Base-by-base conservation (phyloP, 2,888 invertebrate species). In the Apodemia mormo region DNA sequence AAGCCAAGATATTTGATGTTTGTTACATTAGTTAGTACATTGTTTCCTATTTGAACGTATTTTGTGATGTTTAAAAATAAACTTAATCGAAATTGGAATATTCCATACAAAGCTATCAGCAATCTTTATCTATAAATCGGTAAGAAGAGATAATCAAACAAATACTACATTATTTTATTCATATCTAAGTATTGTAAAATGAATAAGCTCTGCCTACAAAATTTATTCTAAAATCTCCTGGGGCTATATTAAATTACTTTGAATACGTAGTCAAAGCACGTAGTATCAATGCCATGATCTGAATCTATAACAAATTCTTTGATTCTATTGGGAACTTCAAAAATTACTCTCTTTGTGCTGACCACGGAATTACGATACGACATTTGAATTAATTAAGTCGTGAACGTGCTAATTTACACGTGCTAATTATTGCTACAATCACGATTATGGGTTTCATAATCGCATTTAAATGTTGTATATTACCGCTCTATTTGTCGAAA, bases 231-330 rank as follows among this genome's bases (percentile, higher is more conserved):
- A 49, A 49, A 61, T 64, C 45, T 61, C 37, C 33, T 37, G 33
- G 52, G 64, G 40, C 49, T 49, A 68, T 68, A 68, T 68, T 68
- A 68, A 68, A 68, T 68, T 64, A 68, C 52, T 49, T 33, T 49
- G 37, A 68, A 52, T 68, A 49, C 33, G 37, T 5, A 68, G 22
- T 64, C 68, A 49, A 30, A 45, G 64, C 68, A 68, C 68, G 68
- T 68, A 68, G 37, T 2, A 33, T 37, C 49, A 33, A 45, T 49
- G 33, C 10, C 68, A 37, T 22, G 68, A 64, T 61, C 22, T 49
- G 68, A 68, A 68, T 68, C 49, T 68, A 49, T 68, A 68, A 68
- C 45, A 45, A 37, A 61, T 40, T 49, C 61, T 64, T 30, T n/a
- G n/a, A 58, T 64, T 64, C 61, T 64, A 68, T 68, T 68, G 64